Conservation (phyloP, 2,888 invertebrate genomes). For the Crioceris asparagi region DNA sequence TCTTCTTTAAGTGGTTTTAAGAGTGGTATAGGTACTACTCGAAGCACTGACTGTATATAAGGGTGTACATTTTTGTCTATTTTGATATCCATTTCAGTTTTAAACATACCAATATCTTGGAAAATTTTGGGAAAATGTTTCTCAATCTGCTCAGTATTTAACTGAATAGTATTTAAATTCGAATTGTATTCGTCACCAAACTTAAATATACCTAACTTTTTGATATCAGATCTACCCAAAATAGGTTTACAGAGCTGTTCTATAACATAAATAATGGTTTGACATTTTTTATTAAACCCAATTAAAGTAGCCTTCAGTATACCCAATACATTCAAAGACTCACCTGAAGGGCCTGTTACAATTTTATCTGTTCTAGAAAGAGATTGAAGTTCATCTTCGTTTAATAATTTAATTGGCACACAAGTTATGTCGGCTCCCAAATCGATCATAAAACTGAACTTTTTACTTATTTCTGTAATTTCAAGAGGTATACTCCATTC, state of each 20-base stretch:
- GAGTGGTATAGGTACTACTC: conserved; percentile 16
- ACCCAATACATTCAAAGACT: conserved; percentile 2
- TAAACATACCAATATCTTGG: conserved; percentile 9
- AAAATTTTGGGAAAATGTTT: conserved; percentile 9
- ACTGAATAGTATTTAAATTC: not conserved
- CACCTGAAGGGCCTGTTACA: conserved; percentile 11
- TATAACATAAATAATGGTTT: conserved; percentile 7
- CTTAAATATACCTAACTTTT: conserved; percentile 1
- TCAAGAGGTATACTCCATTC: conserved; percentile 2
- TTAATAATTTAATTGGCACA: conserved; percentile 3
- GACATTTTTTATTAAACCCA: conserved; percentile 1
- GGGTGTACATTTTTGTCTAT: conserved; percentile 9
- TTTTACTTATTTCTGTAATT: conserved; percentile 5
- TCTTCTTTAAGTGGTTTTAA: conserved; percentile 14
- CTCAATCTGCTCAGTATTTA: conserved; percentile 1
- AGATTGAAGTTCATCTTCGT: conserved; percentile 4
- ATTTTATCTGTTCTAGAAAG: conserved; percentile 3
- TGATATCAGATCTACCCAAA: conserved; percentile 3
- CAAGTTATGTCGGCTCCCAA: conserved; percentile 6
- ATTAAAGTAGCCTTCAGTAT: not conserved
- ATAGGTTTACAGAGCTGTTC: conserved; percentile 6
- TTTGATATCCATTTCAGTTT: conserved; percentile 11
- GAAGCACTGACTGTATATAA: conserved; percentile 13
- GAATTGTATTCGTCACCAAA: conserved; percentile 2
- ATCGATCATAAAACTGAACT: conserved; percentile 6